These are phyloP conservation scores for Papilio xuthus DNA, from an alignment of 1,140 invertebrate species.

Conservation along the genomic window DNA sequence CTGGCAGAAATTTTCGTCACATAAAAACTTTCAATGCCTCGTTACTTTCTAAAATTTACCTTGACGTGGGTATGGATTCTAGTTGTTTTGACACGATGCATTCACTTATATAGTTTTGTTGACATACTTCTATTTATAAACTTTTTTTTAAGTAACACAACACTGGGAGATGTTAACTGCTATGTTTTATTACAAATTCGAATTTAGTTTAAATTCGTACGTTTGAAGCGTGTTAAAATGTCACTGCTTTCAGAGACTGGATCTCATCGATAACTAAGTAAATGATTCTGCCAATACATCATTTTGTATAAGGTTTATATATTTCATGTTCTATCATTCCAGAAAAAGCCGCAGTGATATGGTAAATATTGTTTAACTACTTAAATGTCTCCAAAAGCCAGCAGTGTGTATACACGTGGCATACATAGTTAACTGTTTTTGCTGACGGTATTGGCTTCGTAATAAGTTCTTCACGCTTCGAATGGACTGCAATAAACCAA, in stretches of 20 bases:
- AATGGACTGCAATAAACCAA: slow-evolving; percentile 25
- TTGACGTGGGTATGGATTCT: slow-evolving; percentile 19
- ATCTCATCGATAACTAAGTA: too few relatives aligned
- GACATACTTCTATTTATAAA: background rate
- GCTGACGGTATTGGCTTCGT: slow-evolving; percentile 20
- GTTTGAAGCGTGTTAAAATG: too few relatives aligned
- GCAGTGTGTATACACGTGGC: slow-evolving; percentile 3
- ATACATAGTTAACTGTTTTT: slow-evolving; percentile 21
- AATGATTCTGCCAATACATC: too few relatives aligned
- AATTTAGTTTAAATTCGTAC: too few relatives aligned
- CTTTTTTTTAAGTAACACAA: background rate
- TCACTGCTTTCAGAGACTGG: too few relatives aligned
- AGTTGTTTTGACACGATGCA: slow-evolving; percentile 1
- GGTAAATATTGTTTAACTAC: background rate
- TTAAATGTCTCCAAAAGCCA: background rate
- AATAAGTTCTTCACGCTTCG: slow-evolving; percentile 27
- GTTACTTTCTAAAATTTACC: slow-evolving; percentile 23
- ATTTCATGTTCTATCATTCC: background rate
- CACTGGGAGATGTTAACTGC: too few relatives aligned
- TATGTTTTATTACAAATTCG: too few relatives aligned
- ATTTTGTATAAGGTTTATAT: background rate
- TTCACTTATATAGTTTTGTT: slow-evolving; percentile 6
- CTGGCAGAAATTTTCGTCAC: slow-evolving; percentile 11
- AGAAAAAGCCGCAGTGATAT: background rate
- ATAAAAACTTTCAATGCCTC: slow-evolving; percentile 14